Evolutionary conservation across 2,797 vertebrate species (phyloP), one percentile per base, ranked within the genome.

Genomic region (Xenentodon cancila): DNA sequence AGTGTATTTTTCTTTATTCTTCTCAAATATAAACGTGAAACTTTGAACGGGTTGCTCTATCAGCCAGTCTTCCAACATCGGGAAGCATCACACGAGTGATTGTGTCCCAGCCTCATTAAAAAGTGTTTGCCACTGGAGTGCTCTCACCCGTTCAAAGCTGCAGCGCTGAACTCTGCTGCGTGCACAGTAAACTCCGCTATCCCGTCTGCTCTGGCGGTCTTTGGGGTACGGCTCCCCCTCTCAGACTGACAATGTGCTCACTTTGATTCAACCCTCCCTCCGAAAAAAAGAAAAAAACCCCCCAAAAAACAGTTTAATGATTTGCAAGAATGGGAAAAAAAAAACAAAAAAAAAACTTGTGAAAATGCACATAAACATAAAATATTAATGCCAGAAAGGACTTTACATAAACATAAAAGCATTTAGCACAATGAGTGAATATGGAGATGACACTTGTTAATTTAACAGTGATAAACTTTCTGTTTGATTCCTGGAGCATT

Each of bases 341-440:
- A 53, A 59, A 55, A 47, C 7, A 1, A 30, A 58, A 68, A 65
- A 77, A 78, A 74, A 83, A 77, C 72, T 64, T 21, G 73, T 77
- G 69, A 84, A 81, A 90, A 90, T 57, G 63, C 88, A 90, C 84
- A 88, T 78, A 87, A 89, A 88, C 88, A 92, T 93, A 84, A 93
- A 93, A 94, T 93, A 92, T 93, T 92, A 92, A 93, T 93, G 86
- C 73, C 78, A 79, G 77, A 89, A 77, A 77, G 49, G 69, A 71
- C 84, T 92, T 92, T 92, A 91, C 92, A 92, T 91, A 90, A 93
- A 93, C 92, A 93, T 92, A 89, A 92, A 92, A 92, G 92, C 84
- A 73, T 88, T 91, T 91, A 89, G 89, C 86, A 86, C 90, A 87
- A 84, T 87, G 87, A 86, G 87, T 61, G 86, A 85, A 91, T 90